Evolutionary conservation across 2,888 invertebrate genomes (phyloP), one percentile per base, ranked within the genome.

Genomic region (Cephus spinipes): DNA sequence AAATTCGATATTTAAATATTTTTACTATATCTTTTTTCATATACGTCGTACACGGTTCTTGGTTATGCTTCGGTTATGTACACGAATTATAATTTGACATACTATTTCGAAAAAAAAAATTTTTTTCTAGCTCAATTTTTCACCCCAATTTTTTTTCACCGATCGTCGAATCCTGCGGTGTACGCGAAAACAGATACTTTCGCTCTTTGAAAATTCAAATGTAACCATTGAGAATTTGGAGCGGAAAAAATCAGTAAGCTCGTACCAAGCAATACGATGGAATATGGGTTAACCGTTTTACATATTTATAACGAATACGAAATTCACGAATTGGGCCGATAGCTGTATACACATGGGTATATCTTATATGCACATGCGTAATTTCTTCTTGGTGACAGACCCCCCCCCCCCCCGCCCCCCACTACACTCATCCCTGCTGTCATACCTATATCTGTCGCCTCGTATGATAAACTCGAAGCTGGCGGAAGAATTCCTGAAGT

Each of bases 261-360:
- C 82, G 84, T 84, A 82, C 85, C 80, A 84, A 83, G 76, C 83
- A 79, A 82, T 84, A 84, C 83, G 82, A 81, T 79, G 79, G 84
- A 83, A 89, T 89, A 85, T 89, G 83, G 88, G 87, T 89, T 87
- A 89, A 85, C 75, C 82, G 73, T 77, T 80, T 86, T 87, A 85
- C 85, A 86, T 86, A 86, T 86, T 84, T 86, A 88, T 86, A 35
- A n/a, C 9, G 75, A 32, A 34, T 68, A 31, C 68, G 32, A 69
- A 33, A 76, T 76, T 74, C 32, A 71, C 31, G 71, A 33, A 71
- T 31, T 33, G 31, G 31, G 33, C 15, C 69, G n/a, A n/a, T 73
- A 76, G 15, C 11, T 76, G 36, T 32, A 73, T 76, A 76, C 73
- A 73, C 55, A 68, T n/a, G 36, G 31, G 69, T 34, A 40, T 75